Evolutionary conservation across 2,888 invertebrate genomes (phyloP).

Genomic region (Papilio demoleus): DNA sequence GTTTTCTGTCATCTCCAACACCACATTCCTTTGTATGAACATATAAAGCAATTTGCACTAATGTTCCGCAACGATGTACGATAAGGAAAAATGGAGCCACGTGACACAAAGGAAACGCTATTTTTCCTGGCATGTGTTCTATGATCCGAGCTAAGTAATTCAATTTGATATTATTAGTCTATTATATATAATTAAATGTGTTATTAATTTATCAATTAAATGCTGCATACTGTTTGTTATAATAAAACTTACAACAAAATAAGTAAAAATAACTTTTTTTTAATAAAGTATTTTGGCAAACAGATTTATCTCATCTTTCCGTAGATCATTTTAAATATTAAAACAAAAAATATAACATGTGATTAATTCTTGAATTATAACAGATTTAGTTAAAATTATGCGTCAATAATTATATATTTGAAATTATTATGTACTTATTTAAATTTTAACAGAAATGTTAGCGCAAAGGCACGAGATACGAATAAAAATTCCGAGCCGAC

Average conservation of each 20-base stretch:
- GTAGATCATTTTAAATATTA: too few species aligned
- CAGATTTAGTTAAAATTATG: background rate
- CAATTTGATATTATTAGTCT: background rate
- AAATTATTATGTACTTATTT: constrained; percentile 1
- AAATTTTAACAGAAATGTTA: constrained; percentile 14
- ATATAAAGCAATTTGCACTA: constrained; percentile 22
- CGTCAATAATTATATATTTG: background rate
- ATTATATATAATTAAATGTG: background rate
- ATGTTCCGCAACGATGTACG: background rate
- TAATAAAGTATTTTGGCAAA: background rate
- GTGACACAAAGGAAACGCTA: constrained; percentile 11
- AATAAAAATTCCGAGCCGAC: constrained; percentile 22
- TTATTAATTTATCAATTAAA: background rate
- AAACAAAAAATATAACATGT: background rate
- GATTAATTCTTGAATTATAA: background rate
- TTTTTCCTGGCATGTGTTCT: constrained; percentile 6
- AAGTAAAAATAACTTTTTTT: background rate
- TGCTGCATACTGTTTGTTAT: background rate
- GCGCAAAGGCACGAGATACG: constrained; percentile 8
- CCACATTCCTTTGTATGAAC: constrained; percentile 9
- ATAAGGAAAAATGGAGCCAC: constrained; percentile 12
- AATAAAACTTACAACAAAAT: background rate
- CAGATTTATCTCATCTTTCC: too few species aligned
- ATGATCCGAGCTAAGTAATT: background rate
- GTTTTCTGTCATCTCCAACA: constrained; percentile 6